Base-by-base conservation (phyloP, 2,797 vertebrate species). In the Sciurus carolinensis region DNA sequence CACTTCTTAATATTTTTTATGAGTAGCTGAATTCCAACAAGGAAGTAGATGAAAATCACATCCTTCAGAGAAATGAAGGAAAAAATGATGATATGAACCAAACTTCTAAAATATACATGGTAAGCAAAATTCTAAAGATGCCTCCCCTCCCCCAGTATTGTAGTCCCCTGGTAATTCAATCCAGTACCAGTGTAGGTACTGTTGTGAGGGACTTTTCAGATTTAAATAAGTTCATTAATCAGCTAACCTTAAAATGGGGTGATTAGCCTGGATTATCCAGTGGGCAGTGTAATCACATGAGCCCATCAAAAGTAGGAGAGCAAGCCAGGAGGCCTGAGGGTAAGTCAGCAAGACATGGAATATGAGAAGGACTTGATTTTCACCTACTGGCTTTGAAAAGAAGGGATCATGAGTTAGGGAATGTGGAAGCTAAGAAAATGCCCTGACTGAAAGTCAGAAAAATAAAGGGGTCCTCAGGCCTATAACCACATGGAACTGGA, bases 11-110 rank as follows among this genome's bases (percentile, higher is more conserved):
- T 5, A 26, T 0, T 2, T 52, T 96, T 88, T 82, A 87, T 24
- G 50, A 95, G 47, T 59, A 89, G 30, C 33, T 92, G 39, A 76
- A 54, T 84, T 57, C 71, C 50, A 92, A 66, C 30, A 44, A 33
- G 84, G 66, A 73, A 76, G 14, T 42, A 28, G 67, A 42, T 52
- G 33, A 85, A 54, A 36, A 14, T 26, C 5, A 14, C 10, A 64
- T 28, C 59, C 71, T 72, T 67, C 39, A 82, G 44, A 72, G 52
- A 50, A 36, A 54, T 4, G 28, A 28, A 52, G 90, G 80, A 39
- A 36, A 57, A 4, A 79, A 79, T 22, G n/a, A 71, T 30, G 54
- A 13, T 22, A 5, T 22, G 75, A 75, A 11, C 42, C 39, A 73
- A 22, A 4, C 1, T 26, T 30, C 30, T 2, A 62, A 71, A 57